These are phyloP conservation scores for Polyploca ridens DNA, from an alignment of 2,888 invertebrate genomes.

Conservation along the genomic window DNA sequence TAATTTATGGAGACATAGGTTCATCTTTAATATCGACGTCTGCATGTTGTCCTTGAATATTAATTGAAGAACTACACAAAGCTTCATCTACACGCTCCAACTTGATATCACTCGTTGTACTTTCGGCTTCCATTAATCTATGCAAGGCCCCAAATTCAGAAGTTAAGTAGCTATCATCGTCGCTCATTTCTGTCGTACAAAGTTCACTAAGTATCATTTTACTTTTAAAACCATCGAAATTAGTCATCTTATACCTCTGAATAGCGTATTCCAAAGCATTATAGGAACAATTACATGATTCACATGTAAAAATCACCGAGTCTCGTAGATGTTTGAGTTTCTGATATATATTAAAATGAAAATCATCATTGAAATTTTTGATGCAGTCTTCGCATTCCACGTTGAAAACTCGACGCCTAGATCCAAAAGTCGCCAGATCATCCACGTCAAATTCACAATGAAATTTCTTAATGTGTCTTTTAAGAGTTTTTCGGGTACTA, in stretches of 20 bases:
- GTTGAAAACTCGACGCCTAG: constrained; percentile 39
- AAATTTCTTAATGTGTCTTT: constrained; percentile 71
- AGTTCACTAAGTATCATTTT: constrained; percentile 69
- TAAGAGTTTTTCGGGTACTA: constrained; percentile 69
- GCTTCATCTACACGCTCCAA: constrained; percentile 33
- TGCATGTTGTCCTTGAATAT: too few species aligned
- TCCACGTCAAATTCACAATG: constrained; percentile 65
- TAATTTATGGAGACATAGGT: constrained; percentile 37
- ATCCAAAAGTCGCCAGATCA: constrained; percentile 59
- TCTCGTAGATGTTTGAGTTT: constrained; percentile 54
- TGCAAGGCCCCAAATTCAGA: constrained; percentile 45
- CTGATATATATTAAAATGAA: constrained; percentile 44
- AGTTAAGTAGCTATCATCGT: constrained; percentile 40
- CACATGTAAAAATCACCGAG: constrained; percentile 60
- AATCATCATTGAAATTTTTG: constrained; percentile 59
- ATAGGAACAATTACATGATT: constrained; percentile 49
- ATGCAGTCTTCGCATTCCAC: constrained; percentile 67
- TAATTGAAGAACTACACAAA: too few species aligned
- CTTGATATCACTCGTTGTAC: constrained; percentile 52
- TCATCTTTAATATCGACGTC: constrained; percentile 47
- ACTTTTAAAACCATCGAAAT: constrained; percentile 42
- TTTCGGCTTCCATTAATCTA: constrained; percentile 57
- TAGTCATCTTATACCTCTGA: constrained; percentile 51
- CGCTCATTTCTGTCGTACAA: constrained; percentile 72
- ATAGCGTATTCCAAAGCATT: constrained; percentile 60